Conservation (phyloP, 2,888 invertebrate genomes). For the Hemaris fuciformis region DNA sequence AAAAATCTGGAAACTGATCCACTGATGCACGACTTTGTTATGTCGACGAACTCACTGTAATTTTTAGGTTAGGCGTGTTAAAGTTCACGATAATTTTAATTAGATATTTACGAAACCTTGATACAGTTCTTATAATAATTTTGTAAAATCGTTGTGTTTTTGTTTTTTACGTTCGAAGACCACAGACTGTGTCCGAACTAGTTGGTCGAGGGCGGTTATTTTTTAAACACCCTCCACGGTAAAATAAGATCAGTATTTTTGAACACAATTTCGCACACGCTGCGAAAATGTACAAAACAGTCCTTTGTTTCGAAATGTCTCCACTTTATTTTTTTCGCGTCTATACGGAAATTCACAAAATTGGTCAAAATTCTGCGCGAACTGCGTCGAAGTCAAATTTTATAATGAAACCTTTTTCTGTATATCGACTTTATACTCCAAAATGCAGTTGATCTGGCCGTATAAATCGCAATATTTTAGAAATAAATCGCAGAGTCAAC, state of each 20-base stretch:
- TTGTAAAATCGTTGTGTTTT: slow-evolving; percentile 70
- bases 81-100: slow-evolving; percentile 63
- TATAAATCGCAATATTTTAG: slow-evolving; percentile 73
- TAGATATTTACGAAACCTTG: slow-evolving; percentile 67
- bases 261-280: slow-evolving; percentile 79
- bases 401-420: slow-evolving; percentile 62
- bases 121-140: slow-evolving; percentile 56
- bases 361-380: slow-evolving; percentile 78
- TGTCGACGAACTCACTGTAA: slow-evolving; percentile 73
- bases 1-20: slow-evolving; percentile 66
- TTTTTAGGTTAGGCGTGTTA: slow-evolving; percentile 59
- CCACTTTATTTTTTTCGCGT: slow-evolving; percentile 71
- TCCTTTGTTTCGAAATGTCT: slow-evolving; percentile 78
- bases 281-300: slow-evolving; percentile 82
- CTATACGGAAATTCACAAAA: slow-evolving; percentile 79
- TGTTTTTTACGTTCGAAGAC: slow-evolving; percentile 74
- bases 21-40: slow-evolving; percentile 69
- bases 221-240: slow-evolving; percentile 58
- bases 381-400: slow-evolving; percentile 67
- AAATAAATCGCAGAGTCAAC: slow-evolving; percentile 76
- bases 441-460: slow-evolving; percentile 70
- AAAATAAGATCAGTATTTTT: slow-evolving; percentile 68
- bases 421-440: slow-evolving; percentile 74
- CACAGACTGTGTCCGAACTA: slow-evolving; percentile 75
- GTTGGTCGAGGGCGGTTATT: slow-evolving; percentile 66